Conservation (phyloP, 1,140 invertebrate genomes). For the Melipona quadrifasciata region DNA sequence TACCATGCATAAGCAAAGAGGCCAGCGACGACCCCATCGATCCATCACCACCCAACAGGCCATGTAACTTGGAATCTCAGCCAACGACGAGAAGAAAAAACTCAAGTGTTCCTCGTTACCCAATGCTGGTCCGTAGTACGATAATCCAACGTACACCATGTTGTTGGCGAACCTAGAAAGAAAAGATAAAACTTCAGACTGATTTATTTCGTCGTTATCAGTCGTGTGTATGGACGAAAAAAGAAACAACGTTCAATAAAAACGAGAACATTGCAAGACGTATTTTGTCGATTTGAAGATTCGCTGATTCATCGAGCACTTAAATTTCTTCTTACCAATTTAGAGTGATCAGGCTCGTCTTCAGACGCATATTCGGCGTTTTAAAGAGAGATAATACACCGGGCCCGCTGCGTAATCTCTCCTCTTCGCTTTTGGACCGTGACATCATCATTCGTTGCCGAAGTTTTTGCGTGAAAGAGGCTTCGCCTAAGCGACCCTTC, state of each 20-base stretch:
- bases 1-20: constrained; percentile 91
- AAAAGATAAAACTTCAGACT: neutral
- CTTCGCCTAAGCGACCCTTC: constrained; percentile 90
- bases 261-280: neutral
- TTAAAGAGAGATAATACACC: constrained; percentile 88
- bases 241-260: neutral
- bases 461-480: constrained; percentile 88
- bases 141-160: constrained; percentile 93
- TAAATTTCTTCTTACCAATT: constrained; percentile 81
- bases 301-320: neutral
- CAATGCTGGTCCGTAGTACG: constrained; percentile 92
- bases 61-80: constrained; percentile 93
- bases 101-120: constrained; percentile 93
- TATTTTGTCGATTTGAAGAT: neutral
- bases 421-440: constrained; percentile 84
- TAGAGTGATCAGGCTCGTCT: constrained; percentile 84
- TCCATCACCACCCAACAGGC: constrained; percentile 93
- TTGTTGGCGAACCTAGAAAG: constrained; percentile 85
- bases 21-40: constrained; percentile 91
- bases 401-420: constrained; percentile 83
- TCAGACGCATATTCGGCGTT: constrained; percentile 93
- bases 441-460: constrained; percentile 87
- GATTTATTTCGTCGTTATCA: neutral
- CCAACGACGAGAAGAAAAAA: constrained; percentile 91
- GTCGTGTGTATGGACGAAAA: too few relatives aligned